Conservation (phyloP, 2,888 invertebrate species). For the Drosophila histrio region DNA sequence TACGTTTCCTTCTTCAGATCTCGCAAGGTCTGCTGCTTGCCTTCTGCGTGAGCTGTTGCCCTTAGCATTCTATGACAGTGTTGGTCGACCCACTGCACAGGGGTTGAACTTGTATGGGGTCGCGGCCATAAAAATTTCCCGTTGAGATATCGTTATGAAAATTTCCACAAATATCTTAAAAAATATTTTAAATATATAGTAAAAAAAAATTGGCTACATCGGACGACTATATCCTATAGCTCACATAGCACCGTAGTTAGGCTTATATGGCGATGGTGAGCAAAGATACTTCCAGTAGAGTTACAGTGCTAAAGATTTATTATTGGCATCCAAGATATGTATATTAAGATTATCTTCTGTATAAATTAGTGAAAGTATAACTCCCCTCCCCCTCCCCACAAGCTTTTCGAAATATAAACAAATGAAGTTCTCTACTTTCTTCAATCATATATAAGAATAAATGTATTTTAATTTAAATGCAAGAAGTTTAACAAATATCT, state of each 20-base stretch:
- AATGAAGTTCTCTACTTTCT: not conserved
- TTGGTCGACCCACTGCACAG: no score
- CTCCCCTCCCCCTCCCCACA: not conserved
- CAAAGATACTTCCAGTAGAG: constrained; percentile 13
- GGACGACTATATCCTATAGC: not conserved
- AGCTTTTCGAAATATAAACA: not conserved
- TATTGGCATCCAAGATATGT: no score
- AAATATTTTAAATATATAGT: not conserved
- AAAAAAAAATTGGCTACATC: not conserved
- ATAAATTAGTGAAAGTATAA: not conserved
- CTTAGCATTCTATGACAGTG: no score
- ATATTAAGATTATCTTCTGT: no score
- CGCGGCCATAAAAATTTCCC: no score
- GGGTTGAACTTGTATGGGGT: no score
- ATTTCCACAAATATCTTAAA: not conserved
- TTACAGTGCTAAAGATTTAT: constrained; percentile 1
- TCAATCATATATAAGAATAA: not conserved
- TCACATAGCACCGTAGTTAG: not conserved
- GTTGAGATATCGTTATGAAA: not conserved
- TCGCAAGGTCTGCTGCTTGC: no score
- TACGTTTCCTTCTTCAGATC: no score
- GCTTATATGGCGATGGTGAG: not conserved
- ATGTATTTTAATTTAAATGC: constrained; percentile 3
- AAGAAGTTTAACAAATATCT: constrained; percentile 12
- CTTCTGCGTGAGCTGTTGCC: no score